phyloP scores from a whole-genome alignment of 2,888 invertebrate genomes.

The Brachycybe producta region DNA sequence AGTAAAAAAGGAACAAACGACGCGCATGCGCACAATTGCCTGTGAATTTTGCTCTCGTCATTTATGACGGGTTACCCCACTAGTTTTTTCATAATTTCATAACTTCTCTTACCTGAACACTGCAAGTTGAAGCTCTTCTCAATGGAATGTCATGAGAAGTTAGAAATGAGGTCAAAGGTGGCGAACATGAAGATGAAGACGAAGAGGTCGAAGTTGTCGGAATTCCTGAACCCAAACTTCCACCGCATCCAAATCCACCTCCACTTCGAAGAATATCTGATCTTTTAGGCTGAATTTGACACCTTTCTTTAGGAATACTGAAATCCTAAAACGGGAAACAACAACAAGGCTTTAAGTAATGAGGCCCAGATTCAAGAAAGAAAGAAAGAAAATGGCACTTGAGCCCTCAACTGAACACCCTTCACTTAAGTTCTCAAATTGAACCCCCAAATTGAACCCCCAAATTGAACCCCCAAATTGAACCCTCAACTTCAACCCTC shows the following conservation, averaged over 20 bases:
- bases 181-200: constrained; percentile 6
- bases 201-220: no score
- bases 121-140: constrained; percentile 14
- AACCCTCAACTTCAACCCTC: no score
- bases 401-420: not conserved
- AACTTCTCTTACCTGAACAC: constrained; percentile 8
- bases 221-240: no score
- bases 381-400: not conserved
- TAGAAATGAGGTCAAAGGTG: constrained; percentile 2
- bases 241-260: no score
- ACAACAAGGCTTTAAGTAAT: not conserved
- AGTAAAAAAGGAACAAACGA: no score
- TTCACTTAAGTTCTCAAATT: no score
- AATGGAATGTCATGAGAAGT: constrained; percentile 8
- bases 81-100: not conserved
- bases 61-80: no score
- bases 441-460: no score
- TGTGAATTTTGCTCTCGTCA: no score
- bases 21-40: no score
- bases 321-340: constrained; percentile 5
- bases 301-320: constrained; percentile 8
- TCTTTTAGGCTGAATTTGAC: constrained; percentile 8
- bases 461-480: no score
- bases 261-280: constrained; percentile 4
- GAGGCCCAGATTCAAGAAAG: not conserved